Conservation (phyloP, 2,888 invertebrate genomes). For the Cephus nigrinus region DNA sequence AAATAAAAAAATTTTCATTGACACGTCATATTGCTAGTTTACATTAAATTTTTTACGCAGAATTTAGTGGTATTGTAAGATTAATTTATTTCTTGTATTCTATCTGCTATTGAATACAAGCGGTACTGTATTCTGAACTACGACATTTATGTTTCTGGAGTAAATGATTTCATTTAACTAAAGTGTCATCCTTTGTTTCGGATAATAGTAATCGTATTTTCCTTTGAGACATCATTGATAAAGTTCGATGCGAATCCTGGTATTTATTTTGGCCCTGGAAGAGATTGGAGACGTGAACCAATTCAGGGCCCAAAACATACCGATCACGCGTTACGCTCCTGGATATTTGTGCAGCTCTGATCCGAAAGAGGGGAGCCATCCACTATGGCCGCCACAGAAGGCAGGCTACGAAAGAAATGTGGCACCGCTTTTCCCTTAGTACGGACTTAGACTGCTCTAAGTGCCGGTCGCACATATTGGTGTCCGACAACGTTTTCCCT, state of each 20-base stretch:
- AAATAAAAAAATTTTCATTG: not conserved
- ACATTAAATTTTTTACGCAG: not conserved
- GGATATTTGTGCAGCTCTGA: slow-evolving; percentile 47
- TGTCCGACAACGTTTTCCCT: slow-evolving; percentile 57
- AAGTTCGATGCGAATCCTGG: not conserved
- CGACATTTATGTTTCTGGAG: not conserved
- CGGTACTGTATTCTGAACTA: not conserved
- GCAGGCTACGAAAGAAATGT: slow-evolving; percentile 63
- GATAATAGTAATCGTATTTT: not conserved
- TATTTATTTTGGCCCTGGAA: not conserved
- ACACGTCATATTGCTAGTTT: not conserved
- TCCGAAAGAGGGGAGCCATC: slow-evolving; percentile 43
- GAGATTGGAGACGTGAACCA: not conserved
- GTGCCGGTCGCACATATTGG: slow-evolving; percentile 46
- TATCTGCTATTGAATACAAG: not conserved
- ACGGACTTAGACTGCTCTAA: slow-evolving; percentile 61
- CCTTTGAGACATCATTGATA: not conserved
- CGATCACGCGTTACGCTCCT: slow-evolving; percentile 36
- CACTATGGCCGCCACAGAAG: slow-evolving; percentile 62
- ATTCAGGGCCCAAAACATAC: not conserved
- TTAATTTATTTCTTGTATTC: not conserved
- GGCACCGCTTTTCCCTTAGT: slow-evolving; percentile 59
- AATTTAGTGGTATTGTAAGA: not conserved
- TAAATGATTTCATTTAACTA: not conserved
- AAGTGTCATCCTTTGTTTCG: not conserved